Evolutionary conservation across 2,888 invertebrate genomes (phyloP).

Genomic region (Idaea biselata): DNA sequence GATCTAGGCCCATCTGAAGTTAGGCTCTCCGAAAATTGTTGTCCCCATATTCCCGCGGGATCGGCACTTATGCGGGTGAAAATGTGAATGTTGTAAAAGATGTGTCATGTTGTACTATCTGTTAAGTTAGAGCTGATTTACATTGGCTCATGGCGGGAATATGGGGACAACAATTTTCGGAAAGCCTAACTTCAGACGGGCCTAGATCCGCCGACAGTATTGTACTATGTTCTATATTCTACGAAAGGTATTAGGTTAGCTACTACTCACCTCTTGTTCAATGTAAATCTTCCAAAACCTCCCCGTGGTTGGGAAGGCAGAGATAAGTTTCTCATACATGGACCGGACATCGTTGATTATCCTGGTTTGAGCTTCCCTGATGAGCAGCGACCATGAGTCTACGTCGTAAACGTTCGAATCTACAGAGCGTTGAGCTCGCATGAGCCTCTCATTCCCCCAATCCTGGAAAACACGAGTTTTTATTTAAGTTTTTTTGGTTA

Average conservation of each 20-base stretch:
- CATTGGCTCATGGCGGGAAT: no score
- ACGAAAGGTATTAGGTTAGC: background rate
- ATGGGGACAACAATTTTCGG: no score
- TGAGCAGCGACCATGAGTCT: slow-evolving; percentile 98
- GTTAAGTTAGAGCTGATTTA: no score
- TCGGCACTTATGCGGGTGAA: no score
- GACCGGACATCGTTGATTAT: slow-evolving; percentile 93
- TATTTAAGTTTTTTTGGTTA: background rate
- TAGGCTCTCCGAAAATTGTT: no score
- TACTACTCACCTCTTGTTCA: slow-evolving; percentile 91
- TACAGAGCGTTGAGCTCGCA: slow-evolving; percentile 90
- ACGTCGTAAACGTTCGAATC: slow-evolving; percentile 95
- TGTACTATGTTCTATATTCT: no score
- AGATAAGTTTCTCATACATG: slow-evolving; percentile 96
- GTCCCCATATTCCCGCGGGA: no score
- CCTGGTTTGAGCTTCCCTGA: slow-evolving; percentile 94
- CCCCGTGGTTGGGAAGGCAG: slow-evolving; percentile 97
- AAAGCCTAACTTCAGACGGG: no score
- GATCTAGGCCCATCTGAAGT: no score
- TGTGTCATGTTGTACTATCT: no score
- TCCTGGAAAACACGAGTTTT: slow-evolving; percentile 77
- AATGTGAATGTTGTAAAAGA: no score
- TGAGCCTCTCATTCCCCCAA: slow-evolving; percentile 93
- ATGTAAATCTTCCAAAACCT: slow-evolving; percentile 99
- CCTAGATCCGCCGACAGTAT: no score